Conservation (phyloP, 2,888 invertebrate genomes). For the Oxycera nigricornis region DNA sequence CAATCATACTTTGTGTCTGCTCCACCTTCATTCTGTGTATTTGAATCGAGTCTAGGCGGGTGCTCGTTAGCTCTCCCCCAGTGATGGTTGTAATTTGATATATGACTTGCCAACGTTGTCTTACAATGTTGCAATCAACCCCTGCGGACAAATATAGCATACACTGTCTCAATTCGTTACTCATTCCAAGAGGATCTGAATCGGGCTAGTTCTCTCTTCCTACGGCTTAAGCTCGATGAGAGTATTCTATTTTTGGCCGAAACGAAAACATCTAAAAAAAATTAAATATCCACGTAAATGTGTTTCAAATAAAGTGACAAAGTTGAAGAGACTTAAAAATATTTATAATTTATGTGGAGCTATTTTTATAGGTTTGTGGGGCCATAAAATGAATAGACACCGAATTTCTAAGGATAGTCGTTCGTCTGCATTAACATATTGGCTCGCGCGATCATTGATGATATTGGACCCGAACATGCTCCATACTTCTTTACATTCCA, state of each 20-base stretch:
- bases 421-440: too few species aligned
- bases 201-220: not conserved
- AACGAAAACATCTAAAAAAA: slow-evolving; percentile 1
- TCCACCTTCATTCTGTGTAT: too few species aligned
- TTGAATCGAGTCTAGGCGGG: too few species aligned
- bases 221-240: not conserved
- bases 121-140: not conserved
- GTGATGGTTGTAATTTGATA: slow-evolving; percentile 23
- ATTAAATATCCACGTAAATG: not conserved
- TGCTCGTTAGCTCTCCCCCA: not conserved
- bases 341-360: not conserved
- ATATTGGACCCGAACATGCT: slow-evolving; percentile 59
- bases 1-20: too few species aligned
- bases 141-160: not conserved
- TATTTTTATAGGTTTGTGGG: not conserved
- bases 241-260: not conserved
- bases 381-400: not conserved
- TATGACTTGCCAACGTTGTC: not conserved
- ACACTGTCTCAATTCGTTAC: not conserved
- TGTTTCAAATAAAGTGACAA: not conserved
- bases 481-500: slow-evolving; percentile 65
- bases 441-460: not conserved
- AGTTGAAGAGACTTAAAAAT: not conserved
- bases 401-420: not conserved
- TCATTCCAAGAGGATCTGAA: not conserved